Conservation (phyloP, 2,888 invertebrate species). For the Melanostoma scalare region DNA sequence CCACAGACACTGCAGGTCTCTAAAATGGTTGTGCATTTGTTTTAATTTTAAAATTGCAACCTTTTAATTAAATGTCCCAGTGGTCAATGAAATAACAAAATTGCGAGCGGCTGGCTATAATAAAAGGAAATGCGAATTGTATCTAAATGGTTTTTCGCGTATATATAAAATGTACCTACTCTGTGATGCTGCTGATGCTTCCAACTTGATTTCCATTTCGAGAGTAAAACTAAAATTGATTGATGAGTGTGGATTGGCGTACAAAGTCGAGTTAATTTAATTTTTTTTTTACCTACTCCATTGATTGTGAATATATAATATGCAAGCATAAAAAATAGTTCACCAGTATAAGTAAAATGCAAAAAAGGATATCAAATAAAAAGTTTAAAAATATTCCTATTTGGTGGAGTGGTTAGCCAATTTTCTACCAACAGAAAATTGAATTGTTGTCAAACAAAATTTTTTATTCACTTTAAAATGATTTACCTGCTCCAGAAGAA, state of each 20-base stretch:
- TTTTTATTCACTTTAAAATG: background rate
- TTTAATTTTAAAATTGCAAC: slow-evolving; percentile 60
- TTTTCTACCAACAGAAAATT: slow-evolving; percentile 16
- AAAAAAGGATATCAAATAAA: background rate
- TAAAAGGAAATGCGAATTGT: slow-evolving; percentile 24
- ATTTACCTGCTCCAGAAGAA: background rate
- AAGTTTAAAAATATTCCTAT: background rate
- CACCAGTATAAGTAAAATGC: slow-evolving; percentile 16
- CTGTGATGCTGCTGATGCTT: no score
- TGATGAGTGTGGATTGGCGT: slow-evolving; percentile 39
- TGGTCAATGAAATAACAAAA: slow-evolving; percentile 7
- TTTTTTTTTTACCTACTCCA: slow-evolving; percentile 9
- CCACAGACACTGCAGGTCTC: slow-evolving; percentile 33
- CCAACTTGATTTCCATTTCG: no score
- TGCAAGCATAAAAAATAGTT: slow-evolving; percentile 26
- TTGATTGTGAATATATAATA: slow-evolving; percentile 31
- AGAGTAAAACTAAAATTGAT: slow-evolving; percentile 43
- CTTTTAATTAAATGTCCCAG: slow-evolving; percentile 67
- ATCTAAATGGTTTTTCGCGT: background rate
- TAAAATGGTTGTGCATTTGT: slow-evolving; percentile 56
- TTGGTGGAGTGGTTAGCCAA: background rate
- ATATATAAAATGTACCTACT: no score
- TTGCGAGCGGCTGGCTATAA: slow-evolving; percentile 12
- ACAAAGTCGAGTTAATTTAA: slow-evolving; percentile 26
- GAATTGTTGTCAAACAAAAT: slow-evolving; percentile 20